Evolutionary conservation across 2,888 invertebrate genomes (phyloP).

Genomic region (Campoplex nolae): DNA sequence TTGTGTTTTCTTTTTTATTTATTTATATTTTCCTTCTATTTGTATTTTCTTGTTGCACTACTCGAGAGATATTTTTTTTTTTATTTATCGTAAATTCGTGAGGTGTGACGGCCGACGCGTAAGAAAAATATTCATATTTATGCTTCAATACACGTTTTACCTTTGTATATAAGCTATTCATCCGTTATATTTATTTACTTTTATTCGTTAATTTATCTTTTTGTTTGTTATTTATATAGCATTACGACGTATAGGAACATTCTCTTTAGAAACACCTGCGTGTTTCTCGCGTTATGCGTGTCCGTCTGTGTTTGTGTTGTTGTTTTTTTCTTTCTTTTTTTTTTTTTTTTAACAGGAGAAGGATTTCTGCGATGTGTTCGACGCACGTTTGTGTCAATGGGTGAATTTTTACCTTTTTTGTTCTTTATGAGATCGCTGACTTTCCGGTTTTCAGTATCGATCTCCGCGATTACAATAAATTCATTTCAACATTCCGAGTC

Average conservation of each 20-base stretch:
- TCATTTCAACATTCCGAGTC: neutral
- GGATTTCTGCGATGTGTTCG: constrained; percentile 15
- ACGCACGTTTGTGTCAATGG: neutral
- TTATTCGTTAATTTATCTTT: constrained; percentile 20
- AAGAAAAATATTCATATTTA: constrained; percentile 69
- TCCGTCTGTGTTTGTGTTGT: constrained; percentile 16
- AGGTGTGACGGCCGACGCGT: constrained; percentile 69
- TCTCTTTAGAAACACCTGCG: constrained; percentile 71
- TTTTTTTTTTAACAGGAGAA: neutral
- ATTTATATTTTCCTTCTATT: constrained; percentile 4
- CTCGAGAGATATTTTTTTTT: neutral
- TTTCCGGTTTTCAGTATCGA: neutral
- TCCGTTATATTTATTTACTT: constrained; percentile 38
- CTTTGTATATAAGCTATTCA: constrained; percentile 63
- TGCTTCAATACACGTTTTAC: constrained; percentile 64
- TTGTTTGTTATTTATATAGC: constrained; percentile 64
- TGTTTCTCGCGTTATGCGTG: constrained; percentile 53
- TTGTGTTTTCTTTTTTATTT: neutral
- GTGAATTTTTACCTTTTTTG: neutral
- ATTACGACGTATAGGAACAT: constrained; percentile 70
- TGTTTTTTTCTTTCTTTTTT: neutral
- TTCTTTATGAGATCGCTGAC: neutral
- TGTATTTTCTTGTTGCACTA: constrained; percentile 29
- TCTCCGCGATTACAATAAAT: neutral
- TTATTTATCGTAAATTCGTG: constrained; percentile 62